A percentile compares a stretch with the other conserved stretches of the same genome.
These are phyloP conservation scores for Caranx melampygus DNA, from an alignment of 2,113 vertebrate genomes.

Conservation along the genomic window DNA sequence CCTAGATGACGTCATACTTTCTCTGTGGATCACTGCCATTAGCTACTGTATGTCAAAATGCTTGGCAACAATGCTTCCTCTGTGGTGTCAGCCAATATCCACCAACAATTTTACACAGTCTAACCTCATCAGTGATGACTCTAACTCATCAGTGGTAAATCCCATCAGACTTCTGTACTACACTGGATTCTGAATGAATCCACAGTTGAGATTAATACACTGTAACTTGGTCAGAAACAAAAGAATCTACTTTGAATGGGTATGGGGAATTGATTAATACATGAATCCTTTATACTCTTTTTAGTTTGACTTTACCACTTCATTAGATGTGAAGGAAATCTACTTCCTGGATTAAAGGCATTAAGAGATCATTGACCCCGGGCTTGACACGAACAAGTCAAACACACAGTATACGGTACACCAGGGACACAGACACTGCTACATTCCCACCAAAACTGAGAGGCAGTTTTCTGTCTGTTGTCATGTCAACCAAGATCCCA, in stretches of 20 bases:
- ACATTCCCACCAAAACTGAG: conserved; percentile 16
- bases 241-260: neutral
- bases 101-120: no score
- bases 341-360: conserved; percentile 24
- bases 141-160: no score
- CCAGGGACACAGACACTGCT: conserved; percentile 11
- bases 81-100: neutral
- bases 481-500: neutral
- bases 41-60: no score
- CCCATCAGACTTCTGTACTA: no score
- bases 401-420: conserved; percentile 10
- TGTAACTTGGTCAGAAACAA: neutral
- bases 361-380: neutral
- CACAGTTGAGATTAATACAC: neutral
- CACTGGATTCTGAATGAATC: neutral
- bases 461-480: neutral
- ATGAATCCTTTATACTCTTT: neutral
- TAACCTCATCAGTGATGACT: no score
- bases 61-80: neutral
- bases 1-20: conserved; percentile 3
- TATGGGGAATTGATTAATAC: neutral
- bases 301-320: neutral
- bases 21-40: neutral
- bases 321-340: neutral
- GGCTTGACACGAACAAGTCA: neutral